These are phyloP conservation scores for Scolopax bukidnonensis DNA, from an alignment of 2,797 vertebrate genomes.

Conservation along the genomic window DNA sequence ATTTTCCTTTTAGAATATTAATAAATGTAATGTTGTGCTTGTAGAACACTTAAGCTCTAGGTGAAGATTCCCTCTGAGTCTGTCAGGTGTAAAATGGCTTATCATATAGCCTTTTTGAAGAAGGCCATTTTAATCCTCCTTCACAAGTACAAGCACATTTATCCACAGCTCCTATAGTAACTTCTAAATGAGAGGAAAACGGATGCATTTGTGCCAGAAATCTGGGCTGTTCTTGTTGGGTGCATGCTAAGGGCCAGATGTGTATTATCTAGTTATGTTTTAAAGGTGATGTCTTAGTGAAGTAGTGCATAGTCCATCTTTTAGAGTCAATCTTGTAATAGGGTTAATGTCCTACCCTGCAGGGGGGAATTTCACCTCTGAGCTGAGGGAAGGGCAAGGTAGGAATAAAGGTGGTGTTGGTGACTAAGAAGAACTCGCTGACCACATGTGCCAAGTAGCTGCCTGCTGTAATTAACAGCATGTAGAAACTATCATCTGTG, in stretches of 20 bases:
- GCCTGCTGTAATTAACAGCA: not conserved
- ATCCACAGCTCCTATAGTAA: not conserved
- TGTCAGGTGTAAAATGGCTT: not conserved
- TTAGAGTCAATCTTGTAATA: not conserved
- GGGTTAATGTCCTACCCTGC: not conserved
- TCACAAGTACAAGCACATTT: not conserved
- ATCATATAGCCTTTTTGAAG: not conserved
- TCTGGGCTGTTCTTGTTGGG: not conserved
- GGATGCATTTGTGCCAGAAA: not conserved
- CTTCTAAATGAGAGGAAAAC: not conserved
- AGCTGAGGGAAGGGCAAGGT: not conserved
- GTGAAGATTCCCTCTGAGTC: not conserved
- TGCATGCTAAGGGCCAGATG: not conserved
- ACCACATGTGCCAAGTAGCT: not conserved
- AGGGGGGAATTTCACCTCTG: not conserved
- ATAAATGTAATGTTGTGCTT: not conserved
- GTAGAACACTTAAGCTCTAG: not conserved
- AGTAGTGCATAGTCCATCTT: not conserved
- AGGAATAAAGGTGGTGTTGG: not conserved
- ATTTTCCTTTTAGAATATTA: not conserved
- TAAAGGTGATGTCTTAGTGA: not conserved
- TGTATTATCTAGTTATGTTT: not conserved
- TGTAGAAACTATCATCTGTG: not conserved
- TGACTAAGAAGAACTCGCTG: not conserved
- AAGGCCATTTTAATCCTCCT: not conserved